Conservation (phyloP, 2,113 vertebrate genomes). For the Ammodytes dubius region DNA sequence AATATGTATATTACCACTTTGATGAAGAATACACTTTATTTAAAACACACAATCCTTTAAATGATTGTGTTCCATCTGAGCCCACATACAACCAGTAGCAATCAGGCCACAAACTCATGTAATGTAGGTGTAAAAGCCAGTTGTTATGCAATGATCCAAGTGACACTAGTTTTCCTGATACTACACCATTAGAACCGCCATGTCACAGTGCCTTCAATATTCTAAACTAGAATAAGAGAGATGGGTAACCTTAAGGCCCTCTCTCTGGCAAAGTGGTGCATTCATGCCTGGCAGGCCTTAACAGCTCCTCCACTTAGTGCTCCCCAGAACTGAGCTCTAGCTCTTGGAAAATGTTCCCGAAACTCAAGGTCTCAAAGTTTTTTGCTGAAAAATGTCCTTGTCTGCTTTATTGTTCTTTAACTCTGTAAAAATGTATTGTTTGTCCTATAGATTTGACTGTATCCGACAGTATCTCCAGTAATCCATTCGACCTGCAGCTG, state of each 20-base stretch:
- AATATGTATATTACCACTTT: not conserved
- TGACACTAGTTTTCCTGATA: not conserved
- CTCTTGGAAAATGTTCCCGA: conserved; percentile 32
- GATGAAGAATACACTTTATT: conserved; percentile 2
- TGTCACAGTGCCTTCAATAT: conserved; percentile 16
- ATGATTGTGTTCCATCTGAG: conserved; percentile 16
- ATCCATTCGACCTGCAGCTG: not conserved
- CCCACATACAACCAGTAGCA: not conserved
- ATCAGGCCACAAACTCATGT: not conserved
- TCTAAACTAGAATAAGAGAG: conserved; percentile 26
- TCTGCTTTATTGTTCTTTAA: not conserved
- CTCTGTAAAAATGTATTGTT: not conserved
- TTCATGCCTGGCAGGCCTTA: conserved; percentile 58
- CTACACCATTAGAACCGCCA: not conserved
- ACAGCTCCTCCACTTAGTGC: conserved; percentile 56
- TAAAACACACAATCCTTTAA: not conserved
- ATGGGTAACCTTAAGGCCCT: conserved; percentile 21
- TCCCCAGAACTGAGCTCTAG: conserved; percentile 49
- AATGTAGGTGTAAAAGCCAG: not conserved
- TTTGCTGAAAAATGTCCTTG: not conserved
- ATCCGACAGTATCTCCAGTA: not conserved
- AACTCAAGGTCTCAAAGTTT: not conserved
- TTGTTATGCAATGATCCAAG: not conserved
- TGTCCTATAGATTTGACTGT: not conserved
- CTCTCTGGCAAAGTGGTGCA: conserved; percentile 32